Base-by-base conservation (phyloP, 2,888 invertebrate species). In the Nephrocerus scutellatus region DNA sequence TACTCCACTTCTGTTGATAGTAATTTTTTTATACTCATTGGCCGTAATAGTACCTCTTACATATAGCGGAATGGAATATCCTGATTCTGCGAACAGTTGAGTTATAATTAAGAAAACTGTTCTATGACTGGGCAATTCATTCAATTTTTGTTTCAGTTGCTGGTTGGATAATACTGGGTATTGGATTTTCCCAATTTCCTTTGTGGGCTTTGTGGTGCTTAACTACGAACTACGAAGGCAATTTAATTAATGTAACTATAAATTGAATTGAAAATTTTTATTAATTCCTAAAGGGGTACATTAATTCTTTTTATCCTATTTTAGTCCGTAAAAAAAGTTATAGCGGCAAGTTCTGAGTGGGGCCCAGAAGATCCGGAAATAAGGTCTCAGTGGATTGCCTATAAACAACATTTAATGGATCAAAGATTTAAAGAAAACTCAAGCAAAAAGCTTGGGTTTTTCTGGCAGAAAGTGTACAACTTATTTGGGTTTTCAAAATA, bases 11-110 rank as follows among this genome's bases (percentile, higher is more conserved):
- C 69, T 82, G 49, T 77, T 86, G 72, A 63, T 77, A 6, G 59
- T 75, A 2, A 83, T 87, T 25, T 78, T 86, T 50, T 51, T 82
- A 4, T 86, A 84, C 57, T 82, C 82, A 2, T 64, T 84, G 33
- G 56, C 63, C 1, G 75, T 75, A 1, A 72, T 76, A 39, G 67
- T 75, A 41, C 73, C 77, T 0, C 60, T 81, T 1, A 67, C 61
- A 6, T 82, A 83, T 51, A 78, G 77, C 22, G 63, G 64, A 26
- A 66, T 66, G 37, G 51, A 54, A 4, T 84, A 77, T 59, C 82
- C 84, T 0, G 58, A 63, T 6, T 66, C 70, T 18, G 80, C 72
- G 30, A 72, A 75, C 41, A 74, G 81, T 80, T 59, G 63, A 42
- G 39, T 34, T n/a, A 9, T 22, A n/a, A n/a, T n/a, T n/a, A n/a